Evolutionary conservation across 1,140 invertebrate genomes (phyloP).

Genomic region (Asobara japonica): DNA sequence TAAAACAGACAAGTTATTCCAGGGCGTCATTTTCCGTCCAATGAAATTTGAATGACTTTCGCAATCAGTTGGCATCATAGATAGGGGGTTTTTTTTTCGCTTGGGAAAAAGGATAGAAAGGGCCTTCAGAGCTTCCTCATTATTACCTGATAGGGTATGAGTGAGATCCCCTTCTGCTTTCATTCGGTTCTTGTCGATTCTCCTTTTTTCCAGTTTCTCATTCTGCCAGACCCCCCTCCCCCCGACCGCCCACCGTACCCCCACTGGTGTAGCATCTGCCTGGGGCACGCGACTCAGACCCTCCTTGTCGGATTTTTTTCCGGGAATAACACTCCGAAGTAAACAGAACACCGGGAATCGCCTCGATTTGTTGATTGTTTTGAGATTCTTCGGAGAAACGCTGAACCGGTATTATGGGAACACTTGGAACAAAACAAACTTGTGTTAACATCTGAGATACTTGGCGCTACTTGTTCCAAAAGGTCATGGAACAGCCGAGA

Average conservation of each 20-base stretch:
- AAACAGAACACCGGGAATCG: conserved; percentile 2
- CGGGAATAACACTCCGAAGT: neutral
- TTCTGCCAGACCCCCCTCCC: neutral
- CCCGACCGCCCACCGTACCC: neutral
- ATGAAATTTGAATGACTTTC: conserved; percentile 14
- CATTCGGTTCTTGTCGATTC: neutral
- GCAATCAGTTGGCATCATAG: neutral
- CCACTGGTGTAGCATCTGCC: neutral
- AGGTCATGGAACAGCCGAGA: no score
- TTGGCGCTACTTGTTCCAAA: no score
- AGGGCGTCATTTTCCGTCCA: conserved; percentile 1
- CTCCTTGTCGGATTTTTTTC: neutral
- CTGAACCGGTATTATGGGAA: no score
- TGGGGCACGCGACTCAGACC: neutral
- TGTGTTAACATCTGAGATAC: no score
- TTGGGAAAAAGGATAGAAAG: neutral
- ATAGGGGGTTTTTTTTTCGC: neutral
- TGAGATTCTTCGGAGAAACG: neutral
- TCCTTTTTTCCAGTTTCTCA: neutral
- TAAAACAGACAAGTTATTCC: neutral
- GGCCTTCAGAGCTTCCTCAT: neutral
- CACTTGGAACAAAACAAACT: no score
- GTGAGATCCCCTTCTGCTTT: neutral
- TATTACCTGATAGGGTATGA: conserved; percentile 8
- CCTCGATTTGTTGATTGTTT: conserved; percentile 8